Evolutionary conservation across 2,888 invertebrate species (phyloP).

Genomic region (Coenonympha arcania): DNA sequence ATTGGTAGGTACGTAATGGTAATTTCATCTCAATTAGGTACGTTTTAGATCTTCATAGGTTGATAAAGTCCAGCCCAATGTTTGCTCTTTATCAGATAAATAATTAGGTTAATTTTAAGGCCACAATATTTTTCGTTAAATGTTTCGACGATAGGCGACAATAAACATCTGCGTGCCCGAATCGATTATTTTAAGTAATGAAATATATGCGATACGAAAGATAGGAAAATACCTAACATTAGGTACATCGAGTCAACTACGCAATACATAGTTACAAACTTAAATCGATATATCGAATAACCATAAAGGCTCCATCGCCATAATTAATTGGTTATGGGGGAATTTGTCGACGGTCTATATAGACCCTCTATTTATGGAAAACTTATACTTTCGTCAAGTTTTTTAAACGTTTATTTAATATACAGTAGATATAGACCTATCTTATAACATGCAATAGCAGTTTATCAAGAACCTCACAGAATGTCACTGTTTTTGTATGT

Average conservation of each 20-base stretch:
- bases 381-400: too few species aligned
- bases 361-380: neutral
- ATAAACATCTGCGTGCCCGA: neutral
- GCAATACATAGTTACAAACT: constrained; percentile 1
- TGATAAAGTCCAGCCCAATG: too few species aligned
- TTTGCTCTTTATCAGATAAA: too few species aligned
- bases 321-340: constrained; percentile 4
- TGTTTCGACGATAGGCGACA: neutral
- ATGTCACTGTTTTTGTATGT: too few species aligned
- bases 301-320: constrained; percentile 8
- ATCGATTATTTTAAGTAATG: neutral
- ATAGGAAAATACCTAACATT: neutral
- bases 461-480: too few species aligned
- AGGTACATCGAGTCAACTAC: neutral
- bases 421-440: too few species aligned
- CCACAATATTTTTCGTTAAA: neutral
- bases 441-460: too few species aligned
- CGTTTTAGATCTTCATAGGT: too few species aligned
- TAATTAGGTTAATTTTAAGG: too few species aligned
- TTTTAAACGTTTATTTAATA: too few species aligned
- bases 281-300: constrained; percentile 12
- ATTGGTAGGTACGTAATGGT: too few species aligned
- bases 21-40: too few species aligned
- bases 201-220: neutral
- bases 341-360: neutral